phyloP scores from a whole-genome alignment of 2,888 invertebrate species.

The Coecobrya sp. region DNA sequence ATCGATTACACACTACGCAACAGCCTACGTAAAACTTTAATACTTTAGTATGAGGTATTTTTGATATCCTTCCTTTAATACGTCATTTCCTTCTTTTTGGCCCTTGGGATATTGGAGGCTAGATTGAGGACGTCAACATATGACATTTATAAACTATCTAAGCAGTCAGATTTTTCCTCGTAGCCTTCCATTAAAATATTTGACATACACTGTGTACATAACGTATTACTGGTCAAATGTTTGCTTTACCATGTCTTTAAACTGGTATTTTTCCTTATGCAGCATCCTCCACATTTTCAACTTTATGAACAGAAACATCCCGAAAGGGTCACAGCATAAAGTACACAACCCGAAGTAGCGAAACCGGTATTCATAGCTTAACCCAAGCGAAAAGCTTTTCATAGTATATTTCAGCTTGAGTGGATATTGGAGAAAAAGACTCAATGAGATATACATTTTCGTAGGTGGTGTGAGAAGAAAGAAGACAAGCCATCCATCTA shows the following conservation, averaged over 20 bases:
- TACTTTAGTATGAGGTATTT: too few relatives aligned
- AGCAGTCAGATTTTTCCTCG: too few relatives aligned
- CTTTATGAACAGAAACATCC: background rate
- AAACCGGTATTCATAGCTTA: conserved; percentile 7
- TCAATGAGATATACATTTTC: background rate
- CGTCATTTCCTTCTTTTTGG: too few relatives aligned
- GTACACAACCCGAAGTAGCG: background rate
- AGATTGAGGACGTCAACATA: too few relatives aligned
- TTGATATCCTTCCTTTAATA: too few relatives aligned
- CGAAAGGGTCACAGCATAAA: background rate
- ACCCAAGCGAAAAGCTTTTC: background rate
- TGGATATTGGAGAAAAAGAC: background rate
- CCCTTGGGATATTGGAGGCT: too few relatives aligned
- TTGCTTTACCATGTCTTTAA: background rate
- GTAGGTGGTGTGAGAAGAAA: background rate
- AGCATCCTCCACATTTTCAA: background rate
- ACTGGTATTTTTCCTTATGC: background rate
- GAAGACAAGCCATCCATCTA: conserved; percentile 69
- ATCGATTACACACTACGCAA: too few relatives aligned
- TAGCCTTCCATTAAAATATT: too few relatives aligned
- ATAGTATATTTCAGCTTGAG: background rate
- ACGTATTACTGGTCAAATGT: background rate
- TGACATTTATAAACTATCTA: too few relatives aligned
- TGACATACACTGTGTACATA: too few relatives aligned
- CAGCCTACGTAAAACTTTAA: too few relatives aligned